Percentiles rank a stretch among this genome's conserved stretches.
These are phyloP conservation scores for Heliocidaris erythrogramma DNA, from an alignment of 35 echinoderm and acorn worm genomes.

Conservation along the genomic window DNA sequence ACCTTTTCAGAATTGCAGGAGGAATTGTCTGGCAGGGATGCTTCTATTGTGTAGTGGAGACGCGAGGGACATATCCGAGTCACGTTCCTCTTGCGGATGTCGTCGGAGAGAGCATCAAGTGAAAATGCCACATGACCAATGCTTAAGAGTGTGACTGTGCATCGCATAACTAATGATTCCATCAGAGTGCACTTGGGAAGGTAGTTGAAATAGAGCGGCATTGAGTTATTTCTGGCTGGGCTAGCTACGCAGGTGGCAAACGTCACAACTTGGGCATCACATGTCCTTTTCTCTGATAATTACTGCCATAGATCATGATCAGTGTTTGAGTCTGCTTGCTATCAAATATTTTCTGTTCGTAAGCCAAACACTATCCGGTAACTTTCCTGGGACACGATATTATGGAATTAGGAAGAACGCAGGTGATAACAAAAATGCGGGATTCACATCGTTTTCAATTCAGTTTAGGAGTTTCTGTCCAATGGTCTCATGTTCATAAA, in stretches of 20 bases:
- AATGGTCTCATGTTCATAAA: background rate
- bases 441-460: background rate
- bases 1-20: background rate
- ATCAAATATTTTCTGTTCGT: background rate
- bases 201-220: background rate
- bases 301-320: constrained; percentile 1
- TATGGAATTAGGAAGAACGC: background rate
- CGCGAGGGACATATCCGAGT: background rate
- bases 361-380: background rate
- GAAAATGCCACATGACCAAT: background rate
- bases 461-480: background rate
- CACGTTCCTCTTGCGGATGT: constrained; percentile 7
- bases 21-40: background rate
- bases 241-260: constrained; percentile 1
- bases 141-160: background rate
- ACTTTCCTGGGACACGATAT: background rate
- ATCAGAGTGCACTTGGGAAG: background rate
- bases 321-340: background rate
- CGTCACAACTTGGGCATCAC: background rate
- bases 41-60: background rate
- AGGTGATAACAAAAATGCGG: background rate
- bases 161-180: background rate
- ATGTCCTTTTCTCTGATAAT: background rate
- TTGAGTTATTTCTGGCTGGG: background rate
- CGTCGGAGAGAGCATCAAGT: background rate